Conservation (phyloP, 2,113 vertebrate species). For the Holacanthus passer region DNA sequence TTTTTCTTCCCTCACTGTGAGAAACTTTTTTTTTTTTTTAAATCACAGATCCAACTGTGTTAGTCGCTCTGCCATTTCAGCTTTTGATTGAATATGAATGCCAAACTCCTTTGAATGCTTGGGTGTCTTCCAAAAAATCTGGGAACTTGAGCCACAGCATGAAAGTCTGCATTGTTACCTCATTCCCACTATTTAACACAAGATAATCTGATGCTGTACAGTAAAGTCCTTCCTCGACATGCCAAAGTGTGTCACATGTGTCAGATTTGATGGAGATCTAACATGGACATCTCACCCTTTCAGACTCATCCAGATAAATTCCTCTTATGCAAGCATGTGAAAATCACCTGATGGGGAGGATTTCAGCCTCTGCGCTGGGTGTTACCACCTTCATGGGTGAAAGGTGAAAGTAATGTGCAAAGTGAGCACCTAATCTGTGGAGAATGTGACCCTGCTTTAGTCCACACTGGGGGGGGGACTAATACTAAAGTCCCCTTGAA, state of each 20-base stretch:
- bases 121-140: slow-evolving; percentile 53
- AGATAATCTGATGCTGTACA: background rate
- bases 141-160: slow-evolving; percentile 39
- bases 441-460: slow-evolving; percentile 79
- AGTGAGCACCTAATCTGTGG: slow-evolving; percentile 72
- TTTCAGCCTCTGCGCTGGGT: slow-evolving; percentile 59
- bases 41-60: slow-evolving; percentile 39
- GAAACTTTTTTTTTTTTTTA: slow-evolving; percentile 43
- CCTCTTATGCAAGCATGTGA: slow-evolving; percentile 74
- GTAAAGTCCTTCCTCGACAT: background rate
- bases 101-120: slow-evolving; percentile 63
- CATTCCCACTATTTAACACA: slow-evolving; percentile 31
- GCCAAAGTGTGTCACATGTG: background rate
- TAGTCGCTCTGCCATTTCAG: slow-evolving; percentile 40
- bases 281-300: background rate
- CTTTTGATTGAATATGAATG: slow-evolving; percentile 45
- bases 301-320: slow-evolving; percentile 27
- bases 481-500: slow-evolving; percentile 52
- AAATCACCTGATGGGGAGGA: slow-evolving; percentile 79
- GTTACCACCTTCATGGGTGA: slow-evolving; percentile 56
- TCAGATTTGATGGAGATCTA: background rate
- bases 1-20: slow-evolving; percentile 14
- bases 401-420: slow-evolving; percentile 43
- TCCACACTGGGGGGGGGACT: slow-evolving; percentile 19
- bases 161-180: slow-evolving; percentile 62